Evolutionary conservation across 2,888 invertebrate species (phyloP).

Genomic region (Agrotis exclamationis): DNA sequence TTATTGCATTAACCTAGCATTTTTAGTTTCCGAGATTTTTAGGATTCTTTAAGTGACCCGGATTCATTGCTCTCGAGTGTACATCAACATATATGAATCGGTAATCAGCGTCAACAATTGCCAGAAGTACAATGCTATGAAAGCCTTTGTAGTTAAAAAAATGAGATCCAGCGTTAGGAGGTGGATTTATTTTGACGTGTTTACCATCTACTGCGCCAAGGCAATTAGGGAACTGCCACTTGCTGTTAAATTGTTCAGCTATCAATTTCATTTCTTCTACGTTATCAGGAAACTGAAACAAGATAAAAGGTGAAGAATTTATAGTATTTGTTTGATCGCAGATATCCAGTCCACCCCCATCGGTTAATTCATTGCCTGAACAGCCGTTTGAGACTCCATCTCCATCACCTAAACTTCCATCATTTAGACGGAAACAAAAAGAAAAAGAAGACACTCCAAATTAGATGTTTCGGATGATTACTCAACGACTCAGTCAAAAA

Average conservation of each 20-base stretch:
- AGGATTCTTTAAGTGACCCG: no score
- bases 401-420: background rate
- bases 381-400: conserved; percentile 1
- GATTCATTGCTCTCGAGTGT: no score
- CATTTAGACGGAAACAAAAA: conserved; percentile 5
- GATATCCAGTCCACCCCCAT: conserved; percentile 6
- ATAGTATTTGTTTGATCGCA: conserved; percentile 2
- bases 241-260: conserved; percentile 4
- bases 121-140: conserved; percentile 8
- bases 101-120: background rate
- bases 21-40: no score
- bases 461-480: conserved; percentile 2
- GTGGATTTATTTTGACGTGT: no score
- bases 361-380: conserved; percentile 6
- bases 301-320: background rate
- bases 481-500: conserved; percentile 25
- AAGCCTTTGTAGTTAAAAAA: conserved; percentile 7
- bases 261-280: conserved; percentile 9
- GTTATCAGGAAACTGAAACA: conserved; percentile 8
- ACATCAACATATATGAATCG: background rate
- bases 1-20: no score
- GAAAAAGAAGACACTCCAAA: conserved; percentile 1
- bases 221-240: conserved; percentile 11
- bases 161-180: conserved; percentile 5
- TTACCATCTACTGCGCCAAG: no score